Evolutionary conservation across 2,113 vertebrate species (phyloP), one percentile per base, ranked within the genome.

Genomic region (Syngnathus floridae): DNA sequence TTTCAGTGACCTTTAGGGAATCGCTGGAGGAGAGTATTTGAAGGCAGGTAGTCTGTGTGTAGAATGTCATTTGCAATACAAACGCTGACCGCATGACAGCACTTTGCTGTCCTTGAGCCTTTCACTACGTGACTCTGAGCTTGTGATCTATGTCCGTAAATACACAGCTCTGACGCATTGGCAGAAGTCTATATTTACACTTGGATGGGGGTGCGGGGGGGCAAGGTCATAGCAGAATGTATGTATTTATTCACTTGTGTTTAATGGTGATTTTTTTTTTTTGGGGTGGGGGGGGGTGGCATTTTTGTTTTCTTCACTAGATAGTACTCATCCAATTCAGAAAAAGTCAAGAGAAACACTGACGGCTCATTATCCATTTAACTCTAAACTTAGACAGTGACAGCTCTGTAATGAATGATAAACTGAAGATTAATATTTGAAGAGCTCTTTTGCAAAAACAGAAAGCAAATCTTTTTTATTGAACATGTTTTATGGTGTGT

Each of bases 171-270:
- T 88, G 81, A 87, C 76, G 76, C 77, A 78, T 46, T 59, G 72
- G 57, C 69, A 72, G 72, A 74, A 80, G 69, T 82, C 86, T 88
- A 91, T 89, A 90, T 89, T 89, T 88, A 77, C 73, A n/a, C 63
- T 7, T 14, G 40, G 54, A 48, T 51, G 13, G 35, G 74, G 75
- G 66, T 69, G 66, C 66, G 73, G 70, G 77, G 63, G 58, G 74
- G 70, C 66, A 51, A 72, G 64, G 69, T 79, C 73, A 78, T 31
- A 64, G 41, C 62, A 64, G 57, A 60, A 35, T 37, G 52, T 62
- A 1, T 57, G 35, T 46, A 16, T 46, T 45, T 13, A 4, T 16
- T 16, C 5, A 5, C 4, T 16, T 13, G 13, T 14, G 14, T 45
- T 14, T 5, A 31, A 3, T 31, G 26, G 26, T 17, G 5, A 46